Evolutionary conservation across 2,797 vertebrate genomes (phyloP).

Genomic region (Girardinus metallicus): DNA sequence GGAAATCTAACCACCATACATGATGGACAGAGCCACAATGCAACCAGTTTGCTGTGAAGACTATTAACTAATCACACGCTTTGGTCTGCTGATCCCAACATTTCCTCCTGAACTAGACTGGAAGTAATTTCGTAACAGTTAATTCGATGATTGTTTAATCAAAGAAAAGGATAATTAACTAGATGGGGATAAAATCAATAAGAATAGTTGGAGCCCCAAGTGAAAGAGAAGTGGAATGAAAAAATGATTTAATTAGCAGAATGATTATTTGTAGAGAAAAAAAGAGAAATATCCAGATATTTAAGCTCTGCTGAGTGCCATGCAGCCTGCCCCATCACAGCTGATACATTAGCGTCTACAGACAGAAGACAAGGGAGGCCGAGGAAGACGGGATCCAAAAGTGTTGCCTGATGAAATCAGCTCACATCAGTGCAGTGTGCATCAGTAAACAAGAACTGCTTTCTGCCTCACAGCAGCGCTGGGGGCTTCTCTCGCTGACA

Average conservation of each 20-base stretch:
- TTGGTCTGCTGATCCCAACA: conserved; percentile 48
- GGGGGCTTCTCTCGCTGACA: conserved; percentile 55
- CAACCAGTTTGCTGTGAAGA: conserved; percentile 68
- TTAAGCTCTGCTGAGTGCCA: conserved; percentile 33
- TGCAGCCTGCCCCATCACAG: conserved; percentile 31
- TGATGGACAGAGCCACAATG: conserved; percentile 60
- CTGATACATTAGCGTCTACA: conserved; percentile 49
- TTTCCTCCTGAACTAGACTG: conserved; percentile 43
- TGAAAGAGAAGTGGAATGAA: background rate
- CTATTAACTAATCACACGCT: conserved; percentile 54
- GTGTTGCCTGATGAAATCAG: conserved; percentile 80
- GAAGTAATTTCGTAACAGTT: conserved; percentile 47
- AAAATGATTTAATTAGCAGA: conserved; percentile 7
- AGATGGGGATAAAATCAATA: conserved; percentile 20
- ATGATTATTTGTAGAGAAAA: background rate
- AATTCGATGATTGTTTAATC: conserved; percentile 50
- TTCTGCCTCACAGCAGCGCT: conserved; percentile 59
- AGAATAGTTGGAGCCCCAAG: background rate
- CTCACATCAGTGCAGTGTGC: conserved; percentile 74
- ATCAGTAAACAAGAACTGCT: conserved; percentile 72
- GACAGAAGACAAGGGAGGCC: conserved; percentile 45
- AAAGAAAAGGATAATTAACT: conserved; percentile 8
- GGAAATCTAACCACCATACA: conserved; percentile 70
- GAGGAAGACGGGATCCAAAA: conserved; percentile 57
- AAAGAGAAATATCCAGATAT: conserved; percentile 16